A percentile compares a stretch with the other conserved stretches of the same genome.
Conservation (phyloP, 2,888 invertebrate genomes). For the Drosophila niveifrons region DNA sequence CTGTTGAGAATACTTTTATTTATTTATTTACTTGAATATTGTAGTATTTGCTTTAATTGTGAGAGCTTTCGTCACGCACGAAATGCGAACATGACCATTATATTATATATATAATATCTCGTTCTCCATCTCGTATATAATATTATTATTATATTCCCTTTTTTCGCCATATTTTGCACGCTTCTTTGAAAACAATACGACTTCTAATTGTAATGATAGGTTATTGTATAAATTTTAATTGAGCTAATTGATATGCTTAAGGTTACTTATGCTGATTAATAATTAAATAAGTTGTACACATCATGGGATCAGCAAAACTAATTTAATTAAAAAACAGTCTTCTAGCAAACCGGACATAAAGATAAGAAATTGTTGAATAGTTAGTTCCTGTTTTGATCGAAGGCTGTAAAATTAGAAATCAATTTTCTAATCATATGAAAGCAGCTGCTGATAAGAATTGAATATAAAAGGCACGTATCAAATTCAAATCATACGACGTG, state of each 20-base stretch:
- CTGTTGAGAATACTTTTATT: conserved; percentile 22
- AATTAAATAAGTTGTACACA: neutral
- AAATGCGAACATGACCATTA: conserved; percentile 55
- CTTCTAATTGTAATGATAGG: conserved; percentile 17
- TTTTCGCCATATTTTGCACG: conserved; percentile 9
- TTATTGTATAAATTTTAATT: conserved; percentile 1
- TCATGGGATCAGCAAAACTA: conserved; percentile 3
- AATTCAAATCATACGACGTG: conserved; percentile 32
- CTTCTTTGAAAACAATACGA: conserved; percentile 22
- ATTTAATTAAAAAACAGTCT: neutral
- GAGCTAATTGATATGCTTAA: conserved; percentile 16
- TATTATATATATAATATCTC: conserved; percentile 7
- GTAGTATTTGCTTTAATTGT: conserved; percentile 26
- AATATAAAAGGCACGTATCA: conserved; percentile 12
- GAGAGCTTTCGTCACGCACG: conserved; percentile 63
- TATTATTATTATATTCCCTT: conserved; percentile 9
- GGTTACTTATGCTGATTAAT: conserved; percentile 2
- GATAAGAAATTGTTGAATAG: conserved; percentile 5
- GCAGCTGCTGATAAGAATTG: conserved; percentile 12
- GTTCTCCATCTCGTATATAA: conserved; percentile 14
- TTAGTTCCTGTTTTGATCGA: conserved; percentile 11
- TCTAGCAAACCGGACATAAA: conserved; percentile 3
- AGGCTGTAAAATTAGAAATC: neutral
- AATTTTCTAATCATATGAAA: neutral
- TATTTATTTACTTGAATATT: conserved; percentile 30